Conservation (phyloP, 2,888 invertebrate species). For the Arge pagana region DNA sequence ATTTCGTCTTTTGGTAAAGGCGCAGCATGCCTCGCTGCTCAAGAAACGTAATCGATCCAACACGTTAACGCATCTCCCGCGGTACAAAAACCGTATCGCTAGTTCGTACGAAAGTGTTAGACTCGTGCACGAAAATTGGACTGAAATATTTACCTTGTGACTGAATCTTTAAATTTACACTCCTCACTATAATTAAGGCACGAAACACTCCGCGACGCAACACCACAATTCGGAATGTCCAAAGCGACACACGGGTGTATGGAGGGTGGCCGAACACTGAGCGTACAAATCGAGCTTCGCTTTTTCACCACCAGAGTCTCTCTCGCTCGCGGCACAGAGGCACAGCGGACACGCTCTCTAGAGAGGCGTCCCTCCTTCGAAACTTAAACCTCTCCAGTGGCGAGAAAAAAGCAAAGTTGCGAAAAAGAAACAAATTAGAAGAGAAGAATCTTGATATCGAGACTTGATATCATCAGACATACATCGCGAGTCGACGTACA, state of each 20-base stretch:
- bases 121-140: background rate
- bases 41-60: constrained; percentile 52
- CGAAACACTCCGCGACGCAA: background rate
- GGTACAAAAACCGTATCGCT: constrained; percentile 34
- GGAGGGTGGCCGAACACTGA: constrained; percentile 46
- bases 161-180: background rate
- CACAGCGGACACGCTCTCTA: too few relatives aligned
- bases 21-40: constrained; percentile 29
- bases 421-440: too few relatives aligned
- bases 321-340: too few relatives aligned
- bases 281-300: constrained; percentile 41
- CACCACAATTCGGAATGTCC: constrained; percentile 6
- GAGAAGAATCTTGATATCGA: too few relatives aligned
- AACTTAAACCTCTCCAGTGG: too few relatives aligned
- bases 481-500: too few relatives aligned
- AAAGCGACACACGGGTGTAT: constrained; percentile 38
- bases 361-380: too few relatives aligned
- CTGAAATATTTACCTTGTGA: background rate
- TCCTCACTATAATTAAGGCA: constrained; percentile 10
- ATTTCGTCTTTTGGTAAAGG: too few relatives aligned
- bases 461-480: too few relatives aligned
- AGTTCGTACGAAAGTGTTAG: background rate
- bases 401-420: too few relatives aligned
- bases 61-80: constrained; percentile 43
- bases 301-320: constrained; percentile 10